Evolutionary conservation across 2,888 invertebrate species (phyloP), one percentile per base, ranked within the genome.

Genomic region (Toxonevra muliebris): DNA sequence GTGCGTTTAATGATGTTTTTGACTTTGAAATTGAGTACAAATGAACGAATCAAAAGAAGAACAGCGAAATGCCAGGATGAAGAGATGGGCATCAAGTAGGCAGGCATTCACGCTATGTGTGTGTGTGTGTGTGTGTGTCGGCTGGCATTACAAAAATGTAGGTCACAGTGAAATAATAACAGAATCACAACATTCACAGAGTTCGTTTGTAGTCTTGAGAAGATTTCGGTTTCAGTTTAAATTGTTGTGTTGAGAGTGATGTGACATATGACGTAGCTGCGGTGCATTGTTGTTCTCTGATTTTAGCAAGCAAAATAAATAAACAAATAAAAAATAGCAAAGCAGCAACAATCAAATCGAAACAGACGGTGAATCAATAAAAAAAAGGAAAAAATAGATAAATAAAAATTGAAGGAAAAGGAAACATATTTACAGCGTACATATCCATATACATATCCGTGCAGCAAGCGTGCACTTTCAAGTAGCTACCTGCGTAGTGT

Each of bases 221-320:
- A n/a, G 15, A 42, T 50, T 59, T 65, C 53, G 20, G 11, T 65
- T 65, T 65, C 53, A 65, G 65, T 65, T 65, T 42, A 43, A 59
- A 42, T 64, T 45, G 59, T 48, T 65, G 58, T 45, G 64, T 58
- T 13, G 58, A 12, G 52, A 13, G 15, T 63, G 55, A 45, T 20
- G 62, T 50, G 30, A 30, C 30, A 7, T 30, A 7, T 30, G 7
- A 7, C 30, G 7, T 30, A 30, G 30, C 30, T n/a, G 30, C 30
- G 3, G 30, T 7, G 30, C 7, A 30, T 7, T 30, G 3, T 30
- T 7, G 3, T 30, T 7, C 30, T 4, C 30, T 30, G 7, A 30
- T 30, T 7, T 30, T 2, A 30, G 30, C 30, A 30, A 30, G 30
- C 30, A 30, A 30, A n/a, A 30, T 30, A 30, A 30, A 30, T 7